phyloP scores from a whole-genome alignment of 2,113 vertebrate species.

The Sardina pilchardus region DNA sequence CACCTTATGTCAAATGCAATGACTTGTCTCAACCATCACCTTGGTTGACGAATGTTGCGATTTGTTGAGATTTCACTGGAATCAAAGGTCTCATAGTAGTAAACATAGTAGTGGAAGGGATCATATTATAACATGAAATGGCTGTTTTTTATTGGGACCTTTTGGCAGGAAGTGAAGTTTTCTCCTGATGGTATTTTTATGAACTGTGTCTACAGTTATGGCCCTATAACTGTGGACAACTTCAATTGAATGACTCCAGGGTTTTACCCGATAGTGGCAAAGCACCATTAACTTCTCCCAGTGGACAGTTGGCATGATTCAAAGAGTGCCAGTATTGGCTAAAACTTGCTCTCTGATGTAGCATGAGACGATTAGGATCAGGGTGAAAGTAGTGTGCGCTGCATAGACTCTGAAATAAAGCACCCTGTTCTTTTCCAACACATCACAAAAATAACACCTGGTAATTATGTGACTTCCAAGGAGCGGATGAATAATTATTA shows the following conservation, averaged over 20 bases:
- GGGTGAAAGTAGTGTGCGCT: not conserved
- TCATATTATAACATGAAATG: not conserved
- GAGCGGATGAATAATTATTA: slow-evolving; percentile 35
- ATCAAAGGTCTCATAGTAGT: not conserved
- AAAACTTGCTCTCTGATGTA: not conserved
- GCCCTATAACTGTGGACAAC: not conserved
- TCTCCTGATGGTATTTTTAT: not conserved
- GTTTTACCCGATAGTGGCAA: not conserved
- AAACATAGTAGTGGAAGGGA: not conserved
- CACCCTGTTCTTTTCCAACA: not conserved
- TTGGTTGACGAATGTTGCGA: not conserved
- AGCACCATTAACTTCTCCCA: not conserved
- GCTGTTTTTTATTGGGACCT: not conserved
- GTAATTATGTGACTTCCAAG: slow-evolving; percentile 26
- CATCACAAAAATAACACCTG: slow-evolving; percentile 39
- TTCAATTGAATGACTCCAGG: not conserved
- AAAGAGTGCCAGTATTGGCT: not conserved
- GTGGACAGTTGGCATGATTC: not conserved
- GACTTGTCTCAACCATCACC: not conserved
- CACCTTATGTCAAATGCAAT: not conserved
- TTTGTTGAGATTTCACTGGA: not conserved
- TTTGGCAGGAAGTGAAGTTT: not conserved
- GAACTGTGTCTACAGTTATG: not conserved
- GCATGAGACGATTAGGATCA: not conserved
- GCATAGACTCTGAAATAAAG: not conserved